Percentiles rank a stretch among this genome's conserved stretches.
phyloP scores from a whole-genome alignment of 2,797 vertebrate genomes.

The Hippoglossus hippoglossus region DNA sequence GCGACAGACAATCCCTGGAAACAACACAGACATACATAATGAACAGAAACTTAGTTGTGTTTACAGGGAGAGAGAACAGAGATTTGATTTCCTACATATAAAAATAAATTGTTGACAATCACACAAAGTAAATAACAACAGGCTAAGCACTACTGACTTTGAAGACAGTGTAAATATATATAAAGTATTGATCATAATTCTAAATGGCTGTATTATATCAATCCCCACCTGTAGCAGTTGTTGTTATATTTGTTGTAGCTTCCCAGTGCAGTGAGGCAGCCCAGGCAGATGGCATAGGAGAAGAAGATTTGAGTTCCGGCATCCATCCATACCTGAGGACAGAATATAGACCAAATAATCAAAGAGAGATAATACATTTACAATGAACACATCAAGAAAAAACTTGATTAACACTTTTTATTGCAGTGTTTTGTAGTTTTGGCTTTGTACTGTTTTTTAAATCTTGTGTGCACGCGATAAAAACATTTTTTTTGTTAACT shows the following conservation, averaged over 20 bases:
- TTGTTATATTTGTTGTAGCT: slow-evolving; percentile 99
- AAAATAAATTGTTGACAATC: not conserved
- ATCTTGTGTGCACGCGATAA: too few species aligned
- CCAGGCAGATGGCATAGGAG: slow-evolving; percentile 95
- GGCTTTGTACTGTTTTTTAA: too few species aligned
- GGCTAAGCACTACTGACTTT: too few species aligned
- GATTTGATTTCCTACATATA: not conserved
- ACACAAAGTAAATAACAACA: not conserved
- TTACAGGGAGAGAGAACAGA: too few species aligned
- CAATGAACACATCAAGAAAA: not conserved
- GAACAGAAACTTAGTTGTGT: not conserved
- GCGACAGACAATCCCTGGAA: slow-evolving; percentile 91
- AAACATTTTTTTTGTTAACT: too few species aligned
- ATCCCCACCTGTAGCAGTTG: slow-evolving; percentile 94
- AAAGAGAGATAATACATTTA: not conserved
- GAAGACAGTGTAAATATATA: not conserved
- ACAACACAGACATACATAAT: slow-evolving; percentile 15
- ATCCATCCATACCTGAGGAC: slow-evolving; percentile 96
- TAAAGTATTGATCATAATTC: not conserved
- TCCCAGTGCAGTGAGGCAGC: slow-evolving; percentile 94
- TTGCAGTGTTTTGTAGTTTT: too few species aligned
- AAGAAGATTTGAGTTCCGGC: slow-evolving; percentile 98
- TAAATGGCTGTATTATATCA: not conserved
- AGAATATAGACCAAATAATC: not conserved
- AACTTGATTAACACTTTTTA: not conserved